Base-by-base conservation (phyloP, 2,113 vertebrate species). In the Seriola aureovittata region DNA sequence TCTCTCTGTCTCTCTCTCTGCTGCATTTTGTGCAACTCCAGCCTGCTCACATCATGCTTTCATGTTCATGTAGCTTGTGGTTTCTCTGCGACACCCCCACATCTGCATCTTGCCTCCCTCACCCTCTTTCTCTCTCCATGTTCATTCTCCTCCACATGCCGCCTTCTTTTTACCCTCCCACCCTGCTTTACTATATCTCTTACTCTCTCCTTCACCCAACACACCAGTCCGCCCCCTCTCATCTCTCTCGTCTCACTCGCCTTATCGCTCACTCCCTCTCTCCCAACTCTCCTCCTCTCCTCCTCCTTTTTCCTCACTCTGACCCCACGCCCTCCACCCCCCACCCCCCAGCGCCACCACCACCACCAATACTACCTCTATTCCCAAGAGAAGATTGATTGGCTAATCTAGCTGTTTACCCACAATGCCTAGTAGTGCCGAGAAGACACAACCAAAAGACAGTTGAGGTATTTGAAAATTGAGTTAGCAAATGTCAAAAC, bases 321-420 rank as follows among this genome's bases (percentile, higher is more conserved):
- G 60, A 67, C 54, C 71, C 8, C 19, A 17, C 25, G n/a, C 21
- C 21, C 8, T 50, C 29, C 44, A 64, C 52, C 34, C 79, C 11
- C 59, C 62, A 29, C 25, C 25, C 25, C 29, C 29, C 2, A 29
- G 29, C 29, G 29, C 29, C 29, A 29, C 29, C 29, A 16, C 54
- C 67, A 42, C 74, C 60, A 84, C 76, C 75, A 74, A 82, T 70
- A 65, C 71, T 75, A 71, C 81, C 82, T 54, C 82, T 80, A 52
- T 85, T 88, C 78, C 87, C 11, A 4, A 50, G 88, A 88, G 90
- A 94, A 93, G 92, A 95, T 94, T 95, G 94, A 94, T 95, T 92
- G 90, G 87, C 90, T 94, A 92, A 94, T 94, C 94, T 95, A 81
- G 80, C 89, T 82, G 87, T 94, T 94, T 94, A 90, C 93, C 94